Evolutionary conservation across 2,113 vertebrate species (phyloP).

Genomic region (Phoenicopterus ruber): DNA sequence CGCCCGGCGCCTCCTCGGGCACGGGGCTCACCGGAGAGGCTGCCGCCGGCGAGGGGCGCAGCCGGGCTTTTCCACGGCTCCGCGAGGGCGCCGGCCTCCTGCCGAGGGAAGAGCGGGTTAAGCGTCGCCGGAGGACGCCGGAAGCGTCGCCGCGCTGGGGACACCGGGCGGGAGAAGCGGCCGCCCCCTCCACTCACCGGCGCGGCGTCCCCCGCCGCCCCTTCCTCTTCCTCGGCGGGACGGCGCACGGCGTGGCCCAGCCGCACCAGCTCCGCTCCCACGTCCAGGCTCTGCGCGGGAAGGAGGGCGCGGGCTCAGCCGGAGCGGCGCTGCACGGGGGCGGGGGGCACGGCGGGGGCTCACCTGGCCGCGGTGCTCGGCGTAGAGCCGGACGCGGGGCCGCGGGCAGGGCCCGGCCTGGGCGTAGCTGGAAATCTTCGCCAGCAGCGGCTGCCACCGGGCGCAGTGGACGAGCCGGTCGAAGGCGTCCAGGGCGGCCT

Average conservation of each 20-base stretch:
- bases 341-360: fast-evolving
- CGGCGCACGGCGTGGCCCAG: conserved; percentile 75
- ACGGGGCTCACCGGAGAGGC: conserved; percentile 73
- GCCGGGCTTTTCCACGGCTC: conserved; percentile 7
- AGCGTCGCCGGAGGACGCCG: too few relatives aligned
- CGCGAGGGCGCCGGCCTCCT: conserved; percentile 67
- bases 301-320: too few relatives aligned
- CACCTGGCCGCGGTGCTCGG: conserved; percentile 71
- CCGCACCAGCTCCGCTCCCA: conserved; percentile 82
- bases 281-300: conserved; percentile 73
- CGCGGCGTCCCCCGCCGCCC: not conserved
- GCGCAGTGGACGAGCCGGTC: conserved; percentile 82
- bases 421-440: conserved; percentile 86
- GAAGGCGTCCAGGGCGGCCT: conserved; percentile 82
- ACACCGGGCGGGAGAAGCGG: not conserved
- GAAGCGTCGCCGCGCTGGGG: too few relatives aligned
- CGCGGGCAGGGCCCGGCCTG: conserved; percentile 74
- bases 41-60: conserved; percentile 41
- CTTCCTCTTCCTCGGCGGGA: conserved; percentile 48
- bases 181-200: conserved; percentile 58
- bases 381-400: conserved; percentile 83
- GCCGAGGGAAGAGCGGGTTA: not conserved
- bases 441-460: conserved; percentile 81
- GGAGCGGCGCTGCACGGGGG: too few relatives aligned
- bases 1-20: too few relatives aligned